These are phyloP conservation scores for Geodia barretti DNA, from an alignment of 37 sponge, comb jelly and placozoan species.

Conservation along the genomic window DNA sequence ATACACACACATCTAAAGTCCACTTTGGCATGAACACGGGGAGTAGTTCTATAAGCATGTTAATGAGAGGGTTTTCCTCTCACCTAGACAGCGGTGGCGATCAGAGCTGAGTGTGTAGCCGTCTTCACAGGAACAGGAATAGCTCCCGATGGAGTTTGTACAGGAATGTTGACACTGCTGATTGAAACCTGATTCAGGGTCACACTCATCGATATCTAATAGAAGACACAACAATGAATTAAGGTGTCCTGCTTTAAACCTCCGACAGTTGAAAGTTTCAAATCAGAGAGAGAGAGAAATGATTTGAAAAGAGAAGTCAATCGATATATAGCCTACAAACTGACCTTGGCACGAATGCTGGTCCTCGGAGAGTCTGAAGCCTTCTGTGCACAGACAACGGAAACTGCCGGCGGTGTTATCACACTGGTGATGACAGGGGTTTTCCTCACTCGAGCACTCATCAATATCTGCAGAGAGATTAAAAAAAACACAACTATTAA, in stretches of 20 bases:
- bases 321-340: neutral
- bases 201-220: conserved; percentile 14
- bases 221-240: neutral
- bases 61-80: too few species aligned
- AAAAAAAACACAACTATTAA: too few species aligned
- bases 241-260: too few species aligned
- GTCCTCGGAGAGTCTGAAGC: neutral
- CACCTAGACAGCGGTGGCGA: too few species aligned
- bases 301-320: neutral
- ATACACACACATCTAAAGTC: too few species aligned
- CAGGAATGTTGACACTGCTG: too few species aligned
- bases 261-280: neutral
- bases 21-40: too few species aligned
- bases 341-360: neutral
- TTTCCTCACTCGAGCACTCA: neutral
- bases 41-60: too few species aligned
- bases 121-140: too few species aligned
- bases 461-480: neutral
- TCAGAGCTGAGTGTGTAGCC: too few species aligned
- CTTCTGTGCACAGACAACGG: neutral
- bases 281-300: neutral
- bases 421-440: neutral
- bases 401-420: neutral
- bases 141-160: too few species aligned
- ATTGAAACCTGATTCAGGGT: too few species aligned